Base-by-base conservation (phyloP, 2,113 vertebrate species). In the Sisor rabdophorus region DNA sequence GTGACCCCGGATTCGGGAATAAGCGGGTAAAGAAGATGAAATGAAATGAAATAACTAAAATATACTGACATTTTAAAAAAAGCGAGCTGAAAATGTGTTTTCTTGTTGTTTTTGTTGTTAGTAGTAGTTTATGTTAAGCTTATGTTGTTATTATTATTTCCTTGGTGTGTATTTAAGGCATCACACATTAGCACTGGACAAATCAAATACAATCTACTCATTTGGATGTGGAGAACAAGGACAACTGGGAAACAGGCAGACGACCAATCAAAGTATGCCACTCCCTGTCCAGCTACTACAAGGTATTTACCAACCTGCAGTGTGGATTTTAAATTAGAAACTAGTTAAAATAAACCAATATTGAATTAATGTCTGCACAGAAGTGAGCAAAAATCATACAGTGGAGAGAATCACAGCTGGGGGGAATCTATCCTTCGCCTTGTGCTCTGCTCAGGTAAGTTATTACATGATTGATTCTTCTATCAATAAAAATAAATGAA, bases 191-290 rank as follows among this genome's bases (percentile, higher is more conserved):
- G 85, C 81, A 64, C 68, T 85, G 58, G 77, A 84, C 4, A 52
- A 61, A 40, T 70, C 79, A 19, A 78, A 74, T 26, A 76, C 4
- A 36, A 64, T 91, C 4, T 89, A 88, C 71, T 86, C 84, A 10
- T 91, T 90, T 79, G 89, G 89, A 19, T 76, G 82, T 68, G 85
- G 84, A 53, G 75, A 69, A 0, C 83, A 87, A 56, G 85, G 84
- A 3, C 87, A 88, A 74, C 84, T 88, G 80, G 88, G 87, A 74
- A 86, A 68, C 17, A 82, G 82, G 71, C 12, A 59, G 15, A 73
- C 40, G 19, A 58, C 44, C 26, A 80, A 85, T 15, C 73, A 83
- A 10, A 75, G 72, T 13, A 80, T 89, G 24, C 87, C 89, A 24
- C 69, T 80, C 2, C 84, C 79, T 50, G 87, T 89, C 1, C 76